phyloP scores from a whole-genome alignment of 2,797 vertebrate species.

The Anabacerthia variegaticeps region DNA sequence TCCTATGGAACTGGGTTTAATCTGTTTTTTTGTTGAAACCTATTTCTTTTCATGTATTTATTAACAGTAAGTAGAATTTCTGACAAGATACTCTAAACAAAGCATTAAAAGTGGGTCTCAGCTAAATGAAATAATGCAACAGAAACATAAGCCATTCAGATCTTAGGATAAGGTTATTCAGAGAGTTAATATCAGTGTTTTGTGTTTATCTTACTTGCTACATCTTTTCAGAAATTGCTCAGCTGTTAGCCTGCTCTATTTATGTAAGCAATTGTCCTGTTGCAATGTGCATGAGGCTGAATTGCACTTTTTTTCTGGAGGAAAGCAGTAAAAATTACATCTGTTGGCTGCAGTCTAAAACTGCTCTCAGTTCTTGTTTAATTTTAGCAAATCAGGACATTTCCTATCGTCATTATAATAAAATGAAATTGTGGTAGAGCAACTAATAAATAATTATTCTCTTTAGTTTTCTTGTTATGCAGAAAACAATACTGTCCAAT shows the following conservation, averaged over 20 bases:
- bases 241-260: not conserved
- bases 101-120: not conserved
- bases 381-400: not conserved
- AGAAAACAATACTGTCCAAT: not conserved
- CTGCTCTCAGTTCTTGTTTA: not conserved
- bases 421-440: not conserved
- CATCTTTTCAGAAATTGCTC: not conserved
- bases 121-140: not conserved
- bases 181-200: not conserved
- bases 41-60: slow-evolving; percentile 8
- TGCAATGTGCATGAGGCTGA: not conserved
- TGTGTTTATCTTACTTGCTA: not conserved
- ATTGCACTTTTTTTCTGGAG: not conserved
- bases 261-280: not conserved
- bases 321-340: not conserved
- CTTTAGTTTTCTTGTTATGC: not conserved
- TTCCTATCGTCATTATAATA: not conserved
- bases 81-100: slow-evolving; percentile 7
- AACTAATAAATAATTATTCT: not conserved
- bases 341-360: not conserved
- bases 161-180: not conserved
- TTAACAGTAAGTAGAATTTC: slow-evolving; percentile 42
- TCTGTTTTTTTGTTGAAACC: not conserved
- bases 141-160: not conserved
- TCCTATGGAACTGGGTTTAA: slow-evolving; percentile 20